Evolutionary conservation across 2,797 vertebrate genomes (phyloP).

Genomic region (Danio choprae): DNA sequence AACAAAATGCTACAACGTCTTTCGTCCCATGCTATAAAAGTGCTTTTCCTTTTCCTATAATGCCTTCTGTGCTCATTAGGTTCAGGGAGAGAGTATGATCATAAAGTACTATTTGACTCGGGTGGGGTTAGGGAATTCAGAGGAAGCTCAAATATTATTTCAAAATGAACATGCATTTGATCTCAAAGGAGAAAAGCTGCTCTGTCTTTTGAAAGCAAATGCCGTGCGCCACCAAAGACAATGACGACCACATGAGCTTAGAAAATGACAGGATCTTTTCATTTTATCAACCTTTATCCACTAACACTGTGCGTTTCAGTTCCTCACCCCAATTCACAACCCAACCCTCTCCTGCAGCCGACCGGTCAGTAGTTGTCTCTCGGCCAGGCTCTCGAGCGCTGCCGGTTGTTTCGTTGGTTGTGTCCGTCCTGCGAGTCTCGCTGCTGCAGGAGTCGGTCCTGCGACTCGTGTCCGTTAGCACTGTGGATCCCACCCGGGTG

Average conservation of each 20-base stretch:
- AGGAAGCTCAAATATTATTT: slow-evolving; percentile 32
- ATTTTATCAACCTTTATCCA: slow-evolving; percentile 10
- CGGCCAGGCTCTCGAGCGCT: slow-evolving; percentile 91
- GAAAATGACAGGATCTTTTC: slow-evolving; percentile 34
- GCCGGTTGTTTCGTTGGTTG: slow-evolving; percentile 91
- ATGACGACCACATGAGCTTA: slow-evolving; percentile 32
- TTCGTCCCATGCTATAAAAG: slow-evolving; percentile 50
- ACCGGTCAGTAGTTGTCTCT: slow-evolving; percentile 89
- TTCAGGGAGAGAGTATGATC: slow-evolving; percentile 23
- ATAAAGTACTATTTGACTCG: background rate
- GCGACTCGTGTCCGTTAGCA: slow-evolving; percentile 88
- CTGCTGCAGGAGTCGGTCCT: slow-evolving; percentile 86
- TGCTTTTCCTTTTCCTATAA: slow-evolving; percentile 42
- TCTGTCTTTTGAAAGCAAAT: slow-evolving; percentile 23
- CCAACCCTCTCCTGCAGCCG: slow-evolving; percentile 10
- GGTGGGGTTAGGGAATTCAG: slow-evolving; percentile 6
- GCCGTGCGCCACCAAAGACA: slow-evolving; percentile 13
- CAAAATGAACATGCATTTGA: slow-evolving; percentile 26
- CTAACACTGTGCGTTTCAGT: slow-evolving; percentile 8
- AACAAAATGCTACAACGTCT: slow-evolving; percentile 53
- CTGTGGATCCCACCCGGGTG: slow-evolving; percentile 84
- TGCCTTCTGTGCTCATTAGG: slow-evolving; percentile 27
- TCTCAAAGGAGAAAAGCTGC: slow-evolving; percentile 37
- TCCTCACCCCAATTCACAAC: background rate
- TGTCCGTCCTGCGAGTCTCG: slow-evolving; percentile 86